phyloP scores from a whole-genome alignment of 1,140 invertebrate species.

The Thaumetopoea pityocampa region DNA sequence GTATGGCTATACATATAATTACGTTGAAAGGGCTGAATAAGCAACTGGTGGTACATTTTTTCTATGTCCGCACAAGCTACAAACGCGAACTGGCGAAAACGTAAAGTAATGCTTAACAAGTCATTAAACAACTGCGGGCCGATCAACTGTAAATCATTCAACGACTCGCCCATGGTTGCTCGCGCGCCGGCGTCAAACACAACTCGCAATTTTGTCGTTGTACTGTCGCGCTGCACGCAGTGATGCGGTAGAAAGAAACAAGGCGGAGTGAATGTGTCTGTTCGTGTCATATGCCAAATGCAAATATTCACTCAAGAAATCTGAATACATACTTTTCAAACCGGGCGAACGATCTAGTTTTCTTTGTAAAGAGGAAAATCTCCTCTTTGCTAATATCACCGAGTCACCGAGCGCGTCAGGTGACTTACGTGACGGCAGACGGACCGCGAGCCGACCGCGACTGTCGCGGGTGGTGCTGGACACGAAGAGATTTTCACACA shows the following conservation, averaged over 20 bases:
- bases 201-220: conserved; percentile 39
- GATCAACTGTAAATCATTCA: conserved; percentile 37
- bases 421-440: conserved; percentile 5
- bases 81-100: conserved; percentile 25
- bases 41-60: conserved; percentile 42
- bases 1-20: too few relatives aligned
- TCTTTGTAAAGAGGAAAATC: conserved; percentile 22
- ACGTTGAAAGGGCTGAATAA: conserved; percentile 28
- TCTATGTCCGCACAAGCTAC: conserved; percentile 32
- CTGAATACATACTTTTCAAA: conserved; percentile 22
- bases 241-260: conserved; percentile 56
- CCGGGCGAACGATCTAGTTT: conserved; percentile 21
- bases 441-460: background rate
- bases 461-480: background rate
- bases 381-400: conserved; percentile 11
- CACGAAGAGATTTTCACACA: background rate
- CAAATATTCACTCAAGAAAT: conserved; percentile 35
- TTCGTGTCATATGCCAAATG: conserved; percentile 28
- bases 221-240: conserved; percentile 30
- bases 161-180: conserved; percentile 25
- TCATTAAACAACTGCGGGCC: conserved; percentile 52
- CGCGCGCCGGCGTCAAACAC: conserved; percentile 37
- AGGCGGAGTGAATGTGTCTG: conserved; percentile 3
- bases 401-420: conserved; percentile 17
- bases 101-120: conserved; percentile 28